These are phyloP conservation scores for Hyposoter didymator DNA, from an alignment of 2,888 invertebrate genomes.

Conservation along the genomic window DNA sequence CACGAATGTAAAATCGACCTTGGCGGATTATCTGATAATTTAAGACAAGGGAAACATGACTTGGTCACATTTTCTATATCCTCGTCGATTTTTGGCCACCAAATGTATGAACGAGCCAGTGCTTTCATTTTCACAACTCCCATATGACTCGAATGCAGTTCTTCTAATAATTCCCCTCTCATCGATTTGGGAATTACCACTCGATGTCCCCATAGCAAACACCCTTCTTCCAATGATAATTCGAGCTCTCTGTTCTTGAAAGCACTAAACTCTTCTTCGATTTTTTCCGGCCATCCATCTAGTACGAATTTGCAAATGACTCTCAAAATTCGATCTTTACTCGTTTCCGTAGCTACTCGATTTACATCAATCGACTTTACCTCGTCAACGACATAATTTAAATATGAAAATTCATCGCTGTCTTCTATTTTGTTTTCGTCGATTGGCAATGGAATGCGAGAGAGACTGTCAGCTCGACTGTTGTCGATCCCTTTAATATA, in stretches of 20 bases:
- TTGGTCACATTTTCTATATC: constrained; percentile 63
- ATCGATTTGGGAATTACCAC: constrained; percentile 38
- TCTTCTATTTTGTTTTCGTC: neutral
- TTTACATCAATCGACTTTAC: neutral
- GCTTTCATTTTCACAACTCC: constrained; percentile 66
- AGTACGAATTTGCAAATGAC: constrained; percentile 1
- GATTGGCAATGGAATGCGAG: constrained; percentile 15
- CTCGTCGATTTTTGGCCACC: constrained; percentile 69
- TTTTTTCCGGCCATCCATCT: constrained; percentile 27
- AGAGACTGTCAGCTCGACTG: constrained; percentile 35
- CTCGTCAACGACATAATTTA: constrained; percentile 37
- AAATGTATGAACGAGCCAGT: constrained; percentile 65
- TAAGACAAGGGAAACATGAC: constrained; percentile 24
- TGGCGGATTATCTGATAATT: neutral
- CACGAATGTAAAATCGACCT: neutral
- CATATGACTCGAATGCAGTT: constrained; percentile 47
- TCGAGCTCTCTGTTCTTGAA: constrained; percentile 26
- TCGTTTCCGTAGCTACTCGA: neutral
- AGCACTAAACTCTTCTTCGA: neutral
- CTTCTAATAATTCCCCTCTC: constrained; percentile 20
- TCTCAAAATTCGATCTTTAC: constrained; percentile 9
- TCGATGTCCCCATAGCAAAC: constrained; percentile 40
- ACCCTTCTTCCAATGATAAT: constrained; percentile 25
- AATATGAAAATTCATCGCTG: neutral
- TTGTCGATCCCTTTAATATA: constrained; percentile 46